These are phyloP conservation scores for Drosophila cognata DNA, from an alignment of 2,888 invertebrate genomes.

Conservation along the genomic window DNA sequence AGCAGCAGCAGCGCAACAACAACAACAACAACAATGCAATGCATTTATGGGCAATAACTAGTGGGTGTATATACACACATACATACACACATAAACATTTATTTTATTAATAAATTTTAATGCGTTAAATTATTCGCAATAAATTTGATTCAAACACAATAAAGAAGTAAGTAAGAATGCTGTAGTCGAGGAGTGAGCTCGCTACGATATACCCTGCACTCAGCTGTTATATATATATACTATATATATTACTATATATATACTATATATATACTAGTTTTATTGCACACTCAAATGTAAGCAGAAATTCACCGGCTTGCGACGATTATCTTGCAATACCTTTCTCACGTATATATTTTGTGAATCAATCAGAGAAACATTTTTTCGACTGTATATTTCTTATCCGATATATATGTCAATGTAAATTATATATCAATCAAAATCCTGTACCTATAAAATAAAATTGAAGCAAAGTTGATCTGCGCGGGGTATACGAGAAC, in stretches of 20 bases:
- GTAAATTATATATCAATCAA: no score
- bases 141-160: conserved; percentile 32
- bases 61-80: conserved; percentile 51
- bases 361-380: no score
- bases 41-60: conserved; percentile 61
- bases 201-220: neutral
- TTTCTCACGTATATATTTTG: no score
- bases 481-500: no score
- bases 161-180: neutral
- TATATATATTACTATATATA: no score
- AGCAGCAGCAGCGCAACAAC: conserved; percentile 16
- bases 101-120: neutral
- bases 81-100: neutral
- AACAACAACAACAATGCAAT: conserved; percentile 54
- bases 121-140: conserved; percentile 49
- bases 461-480: no score
- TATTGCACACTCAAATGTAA: neutral
- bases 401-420: no score
- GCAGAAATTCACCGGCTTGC: neutral
- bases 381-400: no score
- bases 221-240: neutral
- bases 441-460: no score
- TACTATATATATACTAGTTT: no score
- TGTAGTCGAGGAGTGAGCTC: neutral
- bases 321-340: no score